These are phyloP conservation scores for Agrotis puta DNA, from an alignment of 2,888 invertebrate species.

Conservation along the genomic window DNA sequence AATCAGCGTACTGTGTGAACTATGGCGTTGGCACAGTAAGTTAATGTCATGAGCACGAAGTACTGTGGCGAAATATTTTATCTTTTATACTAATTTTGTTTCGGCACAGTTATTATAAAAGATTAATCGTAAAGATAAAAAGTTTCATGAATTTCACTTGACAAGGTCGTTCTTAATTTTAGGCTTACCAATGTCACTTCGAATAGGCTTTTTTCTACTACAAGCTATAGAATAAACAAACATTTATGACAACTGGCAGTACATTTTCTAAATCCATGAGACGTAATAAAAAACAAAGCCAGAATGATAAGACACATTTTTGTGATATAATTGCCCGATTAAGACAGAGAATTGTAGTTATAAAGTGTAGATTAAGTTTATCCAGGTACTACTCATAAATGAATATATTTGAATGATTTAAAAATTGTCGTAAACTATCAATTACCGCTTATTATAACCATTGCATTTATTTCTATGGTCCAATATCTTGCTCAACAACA, in stretches of 20 bases:
- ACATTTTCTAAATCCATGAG: neutral
- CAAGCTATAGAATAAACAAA: neutral
- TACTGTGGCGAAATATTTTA: conserved; percentile 58
- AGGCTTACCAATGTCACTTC: conserved; percentile 8
- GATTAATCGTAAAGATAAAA: conserved; percentile 60
- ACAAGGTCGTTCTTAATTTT: conserved; percentile 40
- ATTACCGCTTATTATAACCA: conserved; percentile 20
- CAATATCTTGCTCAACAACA: conserved; percentile 40
- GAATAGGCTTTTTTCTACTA: conserved; percentile 2
- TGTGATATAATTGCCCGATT: too few relatives aligned
- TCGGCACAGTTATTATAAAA: conserved; percentile 47
- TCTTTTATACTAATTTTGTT: conserved; percentile 56
- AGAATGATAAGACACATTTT: too few relatives aligned
- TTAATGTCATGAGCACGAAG: conserved; percentile 67
- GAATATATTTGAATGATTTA: neutral
- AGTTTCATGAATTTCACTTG: conserved; percentile 40
- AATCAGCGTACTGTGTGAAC: conserved; percentile 69
- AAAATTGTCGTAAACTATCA: conserved; percentile 7
- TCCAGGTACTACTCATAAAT: neutral
- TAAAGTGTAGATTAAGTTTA: neutral
- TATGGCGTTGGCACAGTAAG: conserved; percentile 54
- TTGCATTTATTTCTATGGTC: conserved; percentile 25
- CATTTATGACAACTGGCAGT: neutral
- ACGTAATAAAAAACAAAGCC: neutral
- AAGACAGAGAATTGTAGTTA: too few relatives aligned